A percentile compares a stretch with the other conserved stretches of the same genome.
Conservation (phyloP, 2,113 vertebrate genomes). For the Podarcis muralis region DNA sequence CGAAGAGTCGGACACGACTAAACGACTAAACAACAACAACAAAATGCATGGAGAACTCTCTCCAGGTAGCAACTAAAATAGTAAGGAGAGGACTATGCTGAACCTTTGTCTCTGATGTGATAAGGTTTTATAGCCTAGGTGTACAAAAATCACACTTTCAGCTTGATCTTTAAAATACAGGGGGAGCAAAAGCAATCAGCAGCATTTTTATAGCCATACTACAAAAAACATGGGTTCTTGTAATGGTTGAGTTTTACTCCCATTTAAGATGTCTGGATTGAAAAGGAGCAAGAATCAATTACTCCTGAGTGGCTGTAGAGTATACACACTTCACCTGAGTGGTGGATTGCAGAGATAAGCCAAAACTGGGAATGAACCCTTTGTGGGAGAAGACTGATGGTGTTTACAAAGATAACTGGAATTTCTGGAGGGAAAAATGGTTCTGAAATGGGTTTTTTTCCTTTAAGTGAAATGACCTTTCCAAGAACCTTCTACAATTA, state of each 20-base stretch:
- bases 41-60: background rate
- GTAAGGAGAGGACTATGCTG: background rate
- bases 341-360: background rate
- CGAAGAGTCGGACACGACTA: too few species aligned
- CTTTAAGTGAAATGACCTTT: background rate
- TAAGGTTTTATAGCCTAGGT: background rate
- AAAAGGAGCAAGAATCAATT: background rate
- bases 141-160: background rate
- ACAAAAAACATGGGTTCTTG: background rate
- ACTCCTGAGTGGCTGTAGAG: background rate
- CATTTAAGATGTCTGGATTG: background rate
- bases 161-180: background rate
- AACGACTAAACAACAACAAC: too few species aligned
- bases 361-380: background rate
- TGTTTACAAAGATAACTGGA: background rate
- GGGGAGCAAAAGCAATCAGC: background rate
- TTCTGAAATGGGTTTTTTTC: slow-evolving; percentile 20
- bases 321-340: background rate
- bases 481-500: slow-evolving; percentile 26
- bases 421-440: slow-evolving; percentile 13
- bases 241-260: background rate
- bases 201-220: background rate
- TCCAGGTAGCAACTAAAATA: background rate
- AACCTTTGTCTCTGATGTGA: too few species aligned
- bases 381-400: background rate